Conservation (phyloP, 2,888 invertebrate species). For the Epistrophe eligans region DNA sequence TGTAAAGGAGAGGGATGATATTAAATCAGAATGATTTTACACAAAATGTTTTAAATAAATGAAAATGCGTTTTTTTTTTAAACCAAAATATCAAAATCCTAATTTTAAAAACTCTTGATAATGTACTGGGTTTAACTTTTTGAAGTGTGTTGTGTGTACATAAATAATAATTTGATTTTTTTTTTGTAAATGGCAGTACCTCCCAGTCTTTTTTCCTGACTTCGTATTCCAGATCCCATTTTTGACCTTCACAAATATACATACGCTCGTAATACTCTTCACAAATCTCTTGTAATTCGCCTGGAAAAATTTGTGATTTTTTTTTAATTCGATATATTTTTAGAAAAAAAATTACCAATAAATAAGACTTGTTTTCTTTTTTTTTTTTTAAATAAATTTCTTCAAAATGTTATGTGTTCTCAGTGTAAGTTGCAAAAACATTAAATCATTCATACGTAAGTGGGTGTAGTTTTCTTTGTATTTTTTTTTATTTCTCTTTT, state of each 20-base stretch:
- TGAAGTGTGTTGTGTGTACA: conserved; percentile 74
- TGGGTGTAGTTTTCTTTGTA: conserved; percentile 49
- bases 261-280: conserved; percentile 98
- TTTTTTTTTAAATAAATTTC: conserved; percentile 63
- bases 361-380: conserved; percentile 24
- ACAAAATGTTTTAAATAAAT: conserved; percentile 54
- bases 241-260: conserved; percentile 99
- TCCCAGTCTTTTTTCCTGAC: conserved; percentile 99
- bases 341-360: conserved; percentile 33
- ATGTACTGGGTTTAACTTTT: conserved; percentile 34
- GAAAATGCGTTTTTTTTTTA: conserved; percentile 23
- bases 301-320: conserved; percentile 80
- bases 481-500: conserved; percentile 14
- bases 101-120: background rate
- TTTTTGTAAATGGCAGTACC: conserved; percentile 88
- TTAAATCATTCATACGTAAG: conserved; percentile 69
- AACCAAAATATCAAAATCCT: conserved; percentile 38
- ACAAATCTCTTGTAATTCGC: conserved; percentile 94
- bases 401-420: conserved; percentile 75
- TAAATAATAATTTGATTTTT: conserved; percentile 65
- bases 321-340: conserved; percentile 48
- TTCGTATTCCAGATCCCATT: conserved; percentile 99
- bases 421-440: conserved; percentile 74
- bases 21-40: conserved; percentile 75
- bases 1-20: conserved; percentile 59